phyloP scores from a whole-genome alignment of 1,140 invertebrate genomes.

The Dufourea novaeangliae region DNA sequence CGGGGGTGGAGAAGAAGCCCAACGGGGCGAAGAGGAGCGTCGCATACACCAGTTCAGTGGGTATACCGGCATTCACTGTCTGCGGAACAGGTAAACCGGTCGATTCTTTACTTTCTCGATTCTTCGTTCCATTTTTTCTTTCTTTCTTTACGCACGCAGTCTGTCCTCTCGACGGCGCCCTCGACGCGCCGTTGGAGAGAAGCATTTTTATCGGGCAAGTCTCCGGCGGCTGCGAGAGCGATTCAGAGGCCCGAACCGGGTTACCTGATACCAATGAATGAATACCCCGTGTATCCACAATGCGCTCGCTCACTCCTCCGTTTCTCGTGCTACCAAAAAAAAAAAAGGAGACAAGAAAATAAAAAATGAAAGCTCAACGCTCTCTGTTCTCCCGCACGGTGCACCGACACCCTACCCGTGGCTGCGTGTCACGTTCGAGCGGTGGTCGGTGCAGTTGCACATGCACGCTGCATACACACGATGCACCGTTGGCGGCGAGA shows the following conservation, averaged over 20 bases:
- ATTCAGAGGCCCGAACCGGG: conserved; percentile 50
- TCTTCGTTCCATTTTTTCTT: conserved; percentile 37
- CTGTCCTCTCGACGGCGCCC: conserved; percentile 39
- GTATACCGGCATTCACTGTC: conserved; percentile 54
- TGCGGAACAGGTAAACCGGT: conserved; percentile 70
- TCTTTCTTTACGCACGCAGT: conserved; percentile 41
- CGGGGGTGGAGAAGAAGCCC: neutral
- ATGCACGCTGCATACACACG: conserved; percentile 44
- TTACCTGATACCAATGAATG: conserved; percentile 74
- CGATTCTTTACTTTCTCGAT: conserved; percentile 63
- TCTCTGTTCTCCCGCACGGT: conserved; percentile 13
- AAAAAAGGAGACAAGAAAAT: neutral
- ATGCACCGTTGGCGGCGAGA: neutral
- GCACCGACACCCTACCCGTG: conserved; percentile 55
- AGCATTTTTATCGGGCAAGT: conserved; percentile 53
- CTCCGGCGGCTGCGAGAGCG: conserved; percentile 38
- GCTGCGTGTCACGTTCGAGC: conserved; percentile 67
- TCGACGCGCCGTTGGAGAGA: conserved; percentile 38
- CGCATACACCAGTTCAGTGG: conserved; percentile 31
- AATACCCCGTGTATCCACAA: conserved; percentile 68
- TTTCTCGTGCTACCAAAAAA: conserved; percentile 44
- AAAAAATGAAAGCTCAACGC: conserved; percentile 6
- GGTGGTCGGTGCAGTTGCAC: conserved; percentile 48
- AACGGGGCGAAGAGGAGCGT: conserved; percentile 30
- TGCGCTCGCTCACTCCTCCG: conserved; percentile 42